Evolutionary conservation across 1,140 invertebrate genomes (phyloP), one percentile per base, ranked within the genome.

Genomic region (Drosophila dunni): DNA sequence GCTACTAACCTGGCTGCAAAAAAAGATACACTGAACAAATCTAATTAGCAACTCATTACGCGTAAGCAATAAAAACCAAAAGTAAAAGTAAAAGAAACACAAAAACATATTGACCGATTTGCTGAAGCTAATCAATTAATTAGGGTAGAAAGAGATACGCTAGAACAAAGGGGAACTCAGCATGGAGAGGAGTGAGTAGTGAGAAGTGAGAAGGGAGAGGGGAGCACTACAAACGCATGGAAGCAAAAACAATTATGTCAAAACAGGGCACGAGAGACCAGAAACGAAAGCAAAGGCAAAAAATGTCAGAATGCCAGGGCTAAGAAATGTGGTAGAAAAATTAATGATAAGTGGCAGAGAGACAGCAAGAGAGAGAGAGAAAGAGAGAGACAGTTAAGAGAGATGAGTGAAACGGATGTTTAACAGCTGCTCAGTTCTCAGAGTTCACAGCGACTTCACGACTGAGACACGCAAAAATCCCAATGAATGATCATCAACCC

Each of bases 21-120:
- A 82, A 67, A 79, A 72, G 34, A 51, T 48, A 76, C 75, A 66
- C 78, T 77, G 60, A 70, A 66, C 79, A 90, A 90, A 90, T 90
- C 88, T 90, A 90, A 90, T 90, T 90, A 90, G 88, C 83, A 84
- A 77, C 88, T 91, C 88, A 90, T 90, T 90, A 90, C 83, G 75
- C 64, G 61, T 65, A 48, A 70, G 56, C 46, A 61, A 82, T 70
- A 76, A 72, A 70, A 79, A 82, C 66, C 36, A 20, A 66, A 60
- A 29, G 36, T 38, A 58, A 72, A 63, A 64, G 76, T 38, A 58
- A 72, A 63, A 64, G 76, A 50, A 57, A 50, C 33, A 77, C 51
- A 50, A 70, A 68, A 88, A 88, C 85, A 90, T 88, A 88, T 88
- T 88, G 84, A 88, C 84, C 85, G 84, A 88, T 88, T 88, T 88